phyloP scores from a whole-genome alignment of 1,140 invertebrate genomes.

The Achroia grisella region DNA sequence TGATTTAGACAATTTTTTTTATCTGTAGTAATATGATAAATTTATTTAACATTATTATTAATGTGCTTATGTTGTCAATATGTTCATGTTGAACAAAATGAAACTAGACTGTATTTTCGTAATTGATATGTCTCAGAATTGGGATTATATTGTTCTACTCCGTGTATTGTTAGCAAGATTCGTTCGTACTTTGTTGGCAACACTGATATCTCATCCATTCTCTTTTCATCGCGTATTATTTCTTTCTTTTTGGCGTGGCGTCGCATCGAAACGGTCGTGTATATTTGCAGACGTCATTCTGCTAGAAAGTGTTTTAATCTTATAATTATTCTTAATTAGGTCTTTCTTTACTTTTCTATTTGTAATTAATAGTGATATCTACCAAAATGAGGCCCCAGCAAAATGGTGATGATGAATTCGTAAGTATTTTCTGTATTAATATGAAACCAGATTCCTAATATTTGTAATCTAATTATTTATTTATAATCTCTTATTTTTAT shows the following conservation, averaged over 20 bases:
- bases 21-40: too few relatives aligned
- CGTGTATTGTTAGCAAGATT: too few relatives aligned
- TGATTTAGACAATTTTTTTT: too few relatives aligned
- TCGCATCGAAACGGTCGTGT: conserved; percentile 31
- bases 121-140: too few relatives aligned
- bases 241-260: conserved; percentile 64
- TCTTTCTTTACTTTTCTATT: not conserved
- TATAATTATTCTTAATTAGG: too few relatives aligned
- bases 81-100: too few relatives aligned
- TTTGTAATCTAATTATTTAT: not conserved
- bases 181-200: too few relatives aligned
- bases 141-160: too few relatives aligned
- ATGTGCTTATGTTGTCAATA: too few relatives aligned
- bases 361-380: not conserved
- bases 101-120: too few relatives aligned
- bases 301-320: not conserved
- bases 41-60: too few relatives aligned
- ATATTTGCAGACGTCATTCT: not conserved
- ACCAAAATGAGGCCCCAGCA: conserved; percentile 56
- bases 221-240: not conserved
- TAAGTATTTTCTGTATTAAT: conserved; percentile 35
- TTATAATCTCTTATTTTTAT: not conserved
- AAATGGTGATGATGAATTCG: conserved; percentile 62
- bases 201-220: not conserved
- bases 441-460: not conserved